phyloP scores from a whole-genome alignment of 1,140 invertebrate species.

The Palaemon carinicauda region DNA sequence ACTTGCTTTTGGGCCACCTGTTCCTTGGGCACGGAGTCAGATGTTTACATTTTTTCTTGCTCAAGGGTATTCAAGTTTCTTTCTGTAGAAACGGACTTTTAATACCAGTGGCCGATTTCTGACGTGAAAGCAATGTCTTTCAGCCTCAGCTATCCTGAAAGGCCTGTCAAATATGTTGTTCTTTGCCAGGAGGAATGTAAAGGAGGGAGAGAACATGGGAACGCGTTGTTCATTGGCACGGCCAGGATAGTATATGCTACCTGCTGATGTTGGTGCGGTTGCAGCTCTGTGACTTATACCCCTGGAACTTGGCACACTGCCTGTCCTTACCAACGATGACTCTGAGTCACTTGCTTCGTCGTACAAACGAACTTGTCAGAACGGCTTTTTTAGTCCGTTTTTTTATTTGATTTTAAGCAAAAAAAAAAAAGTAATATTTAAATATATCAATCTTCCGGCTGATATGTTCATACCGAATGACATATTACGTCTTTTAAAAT shows the following conservation, averaged over 20 bases:
- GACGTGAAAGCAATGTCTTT: too few species aligned
- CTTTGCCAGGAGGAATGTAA: too few species aligned
- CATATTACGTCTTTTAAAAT: not conserved
- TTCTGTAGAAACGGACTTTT: too few species aligned
- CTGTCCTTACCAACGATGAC: slow-evolving; percentile 30
- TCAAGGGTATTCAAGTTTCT: too few species aligned
- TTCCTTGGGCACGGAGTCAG: not conserved
- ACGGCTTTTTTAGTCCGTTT: too few species aligned
- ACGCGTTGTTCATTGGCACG: not conserved
- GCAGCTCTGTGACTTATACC: slow-evolving; percentile 22
- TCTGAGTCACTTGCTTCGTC: slow-evolving; percentile 8
- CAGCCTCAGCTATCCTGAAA: not conserved
- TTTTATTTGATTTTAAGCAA: too few species aligned
- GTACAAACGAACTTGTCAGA: too few species aligned
- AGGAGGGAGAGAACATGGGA: not conserved
- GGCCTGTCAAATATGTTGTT: too few species aligned
- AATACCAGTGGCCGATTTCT: too few species aligned
- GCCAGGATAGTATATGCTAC: not conserved
- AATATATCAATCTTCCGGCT: too few species aligned
- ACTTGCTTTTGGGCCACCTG: not conserved
- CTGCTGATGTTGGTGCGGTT: not conserved
- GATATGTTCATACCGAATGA: not conserved
- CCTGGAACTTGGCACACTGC: slow-evolving; percentile 42
- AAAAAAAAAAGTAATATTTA: too few species aligned
- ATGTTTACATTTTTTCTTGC: too few species aligned